These are phyloP conservation scores for Agonum fuliginosum DNA, from an alignment of 2,888 invertebrate genomes.

Conservation along the genomic window DNA sequence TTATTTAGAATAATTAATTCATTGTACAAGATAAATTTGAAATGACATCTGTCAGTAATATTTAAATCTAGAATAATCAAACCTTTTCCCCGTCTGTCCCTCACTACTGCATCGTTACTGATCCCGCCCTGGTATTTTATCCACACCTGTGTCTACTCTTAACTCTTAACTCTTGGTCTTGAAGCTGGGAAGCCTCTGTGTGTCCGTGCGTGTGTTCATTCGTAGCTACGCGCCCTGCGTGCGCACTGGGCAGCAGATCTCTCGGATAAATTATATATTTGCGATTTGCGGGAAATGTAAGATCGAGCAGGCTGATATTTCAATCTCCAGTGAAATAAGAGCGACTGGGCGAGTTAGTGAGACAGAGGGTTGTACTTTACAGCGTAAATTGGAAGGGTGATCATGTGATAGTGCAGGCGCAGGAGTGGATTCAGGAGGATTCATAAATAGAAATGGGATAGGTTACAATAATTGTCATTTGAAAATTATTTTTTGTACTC, in stretches of 20 bases:
- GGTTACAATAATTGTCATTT: too few relatives aligned
- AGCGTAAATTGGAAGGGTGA: neutral
- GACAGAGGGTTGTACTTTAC: neutral
- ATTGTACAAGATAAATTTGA: too few relatives aligned
- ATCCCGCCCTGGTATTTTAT: neutral
- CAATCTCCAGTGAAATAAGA: constrained; percentile 21
- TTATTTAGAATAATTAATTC: too few relatives aligned
- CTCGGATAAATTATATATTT: constrained; percentile 27
- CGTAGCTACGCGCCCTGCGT: constrained; percentile 3
- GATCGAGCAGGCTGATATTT: constrained; percentile 3
- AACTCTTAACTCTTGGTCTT: too few relatives aligned
- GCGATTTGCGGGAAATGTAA: constrained; percentile 22
- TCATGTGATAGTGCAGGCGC: too few relatives aligned
- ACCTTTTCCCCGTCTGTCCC: too few relatives aligned
- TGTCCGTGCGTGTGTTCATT: constrained; percentile 5
- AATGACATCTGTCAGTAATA: too few relatives aligned
- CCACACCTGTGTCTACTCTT: neutral
- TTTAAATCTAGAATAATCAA: too few relatives aligned
- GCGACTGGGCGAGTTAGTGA: neutral
- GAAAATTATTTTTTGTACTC: too few relatives aligned
- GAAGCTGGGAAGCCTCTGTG: neutral
- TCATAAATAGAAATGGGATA: too few relatives aligned
- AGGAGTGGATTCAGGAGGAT: too few relatives aligned
- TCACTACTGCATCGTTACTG: neutral
- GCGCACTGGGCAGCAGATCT: neutral